A percentile compares a stretch with the other conserved stretches of the same genome.
These are phyloP conservation scores for Drosophila aldrichi DNA, from an alignment of 2,888 invertebrate species.

Conservation along the genomic window DNA sequence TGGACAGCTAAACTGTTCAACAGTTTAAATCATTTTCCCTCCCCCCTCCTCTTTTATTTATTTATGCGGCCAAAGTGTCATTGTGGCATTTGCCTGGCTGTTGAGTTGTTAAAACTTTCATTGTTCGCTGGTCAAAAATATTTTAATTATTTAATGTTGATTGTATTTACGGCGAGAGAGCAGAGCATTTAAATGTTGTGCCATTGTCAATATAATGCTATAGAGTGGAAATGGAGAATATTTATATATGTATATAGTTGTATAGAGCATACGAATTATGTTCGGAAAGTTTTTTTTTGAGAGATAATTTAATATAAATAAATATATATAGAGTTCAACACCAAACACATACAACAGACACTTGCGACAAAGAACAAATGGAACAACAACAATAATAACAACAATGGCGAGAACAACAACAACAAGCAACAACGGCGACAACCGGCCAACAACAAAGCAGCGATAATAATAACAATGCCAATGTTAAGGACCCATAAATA, in stretches of 20 bases:
- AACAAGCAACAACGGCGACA: conserved; percentile 25
- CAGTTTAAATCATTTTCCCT: conserved; percentile 65
- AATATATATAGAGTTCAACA: conserved; percentile 44
- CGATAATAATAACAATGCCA: conserved; percentile 64
- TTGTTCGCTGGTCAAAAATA: conserved; percentile 33
- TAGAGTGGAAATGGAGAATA: not conserved
- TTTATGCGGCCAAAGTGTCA: conserved; percentile 53
- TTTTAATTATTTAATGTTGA: conserved; percentile 68
- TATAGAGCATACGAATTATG: not conserved
- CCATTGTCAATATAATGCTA: not conserved
- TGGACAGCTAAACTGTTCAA: conserved; percentile 42
- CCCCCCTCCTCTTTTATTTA: conserved; percentile 20
- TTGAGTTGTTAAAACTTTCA: conserved; percentile 72
- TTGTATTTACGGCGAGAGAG: not conserved
- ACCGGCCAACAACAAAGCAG: conserved; percentile 42
- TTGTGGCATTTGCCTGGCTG: conserved; percentile 42
- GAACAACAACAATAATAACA: conserved; percentile 14
- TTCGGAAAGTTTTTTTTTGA: no score
- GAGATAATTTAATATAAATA: conserved; percentile 30
- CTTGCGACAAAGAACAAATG: conserved; percentile 40
- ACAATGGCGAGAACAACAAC: conserved; percentile 15
- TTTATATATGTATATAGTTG: not conserved
- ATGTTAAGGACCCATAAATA: conserved; percentile 65
- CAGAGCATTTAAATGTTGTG: no score
- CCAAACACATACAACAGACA: conserved; percentile 19